phyloP scores from a whole-genome alignment of 1,140 invertebrate genomes.

The Microplitis demolitor region DNA sequence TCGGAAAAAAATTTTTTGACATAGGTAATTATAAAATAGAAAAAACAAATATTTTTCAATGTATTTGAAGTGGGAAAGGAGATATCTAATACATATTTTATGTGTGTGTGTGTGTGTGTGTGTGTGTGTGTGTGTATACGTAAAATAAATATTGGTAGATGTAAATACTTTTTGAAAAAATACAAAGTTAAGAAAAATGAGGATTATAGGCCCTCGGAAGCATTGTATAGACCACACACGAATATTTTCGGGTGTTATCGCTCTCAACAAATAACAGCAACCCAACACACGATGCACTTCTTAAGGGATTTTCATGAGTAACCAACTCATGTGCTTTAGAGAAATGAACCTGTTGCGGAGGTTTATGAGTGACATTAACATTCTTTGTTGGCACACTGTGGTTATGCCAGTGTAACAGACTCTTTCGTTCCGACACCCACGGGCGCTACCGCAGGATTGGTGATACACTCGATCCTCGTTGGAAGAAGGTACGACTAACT shows the following conservation, averaged over 20 bases:
- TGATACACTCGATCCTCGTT: conserved; percentile 10
- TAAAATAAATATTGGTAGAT: background rate
- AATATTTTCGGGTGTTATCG: conserved; percentile 34
- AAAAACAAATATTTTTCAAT: no score
- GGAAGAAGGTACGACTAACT: conserved; percentile 14
- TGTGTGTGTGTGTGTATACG: background rate
- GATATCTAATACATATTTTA: no score
- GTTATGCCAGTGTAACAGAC: conserved; percentile 7
- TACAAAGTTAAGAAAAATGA: background rate
- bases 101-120: no score
- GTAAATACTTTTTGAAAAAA: conserved; percentile 15
- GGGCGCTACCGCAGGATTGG: background rate
- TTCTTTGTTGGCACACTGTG: conserved; percentile 42
- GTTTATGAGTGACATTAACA: conserved; percentile 56
- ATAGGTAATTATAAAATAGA: no score
- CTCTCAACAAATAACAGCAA: conserved; percentile 42
- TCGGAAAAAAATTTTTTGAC: no score
- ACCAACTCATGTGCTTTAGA: conserved; percentile 30
- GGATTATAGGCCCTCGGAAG: background rate
- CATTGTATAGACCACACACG: conserved; percentile 23
- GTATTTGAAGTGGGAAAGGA: no score
- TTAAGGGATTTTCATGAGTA: conserved; percentile 44
- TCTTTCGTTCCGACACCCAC: conserved; percentile 6
- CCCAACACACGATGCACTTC: conserved; percentile 43
- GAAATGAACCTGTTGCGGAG: conserved; percentile 57